These are phyloP conservation scores for Gymnogyps californianus DNA, from an alignment of 2,113 vertebrate genomes.

Conservation along the genomic window DNA sequence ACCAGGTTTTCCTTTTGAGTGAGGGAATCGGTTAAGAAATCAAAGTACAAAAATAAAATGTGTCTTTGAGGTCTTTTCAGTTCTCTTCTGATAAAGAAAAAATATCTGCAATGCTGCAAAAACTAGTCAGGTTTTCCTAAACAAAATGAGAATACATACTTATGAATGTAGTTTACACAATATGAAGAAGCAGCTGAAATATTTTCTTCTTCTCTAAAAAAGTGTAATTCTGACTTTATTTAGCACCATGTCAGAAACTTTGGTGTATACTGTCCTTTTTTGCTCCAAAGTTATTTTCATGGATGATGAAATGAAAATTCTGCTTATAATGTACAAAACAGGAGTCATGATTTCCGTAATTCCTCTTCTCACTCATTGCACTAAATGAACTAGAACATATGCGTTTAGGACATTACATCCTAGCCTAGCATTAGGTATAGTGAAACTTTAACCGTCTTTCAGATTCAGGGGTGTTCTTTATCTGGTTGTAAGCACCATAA, in stretches of 20 bases:
- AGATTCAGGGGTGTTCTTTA: neutral
- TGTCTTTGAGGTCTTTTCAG: neutral
- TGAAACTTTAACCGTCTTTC: neutral
- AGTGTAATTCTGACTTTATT: neutral
- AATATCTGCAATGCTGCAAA: neutral
- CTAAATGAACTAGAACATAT: neutral
- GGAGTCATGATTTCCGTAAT: neutral
- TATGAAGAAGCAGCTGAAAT: neutral
- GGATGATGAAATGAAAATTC: neutral
- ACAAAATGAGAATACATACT: neutral
- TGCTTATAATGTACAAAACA: neutral
- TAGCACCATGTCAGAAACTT: neutral
- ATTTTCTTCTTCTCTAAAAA: neutral
- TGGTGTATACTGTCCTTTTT: neutral
- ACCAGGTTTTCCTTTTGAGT: neutral
- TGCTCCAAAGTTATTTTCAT: neutral
- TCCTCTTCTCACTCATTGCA: neutral
- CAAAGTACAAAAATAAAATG: neutral
- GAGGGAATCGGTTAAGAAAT: neutral
- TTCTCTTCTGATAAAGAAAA: neutral
- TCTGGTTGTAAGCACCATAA: neutral
- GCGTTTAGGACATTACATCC: neutral
- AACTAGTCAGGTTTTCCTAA: neutral
- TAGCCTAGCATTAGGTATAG: neutral
- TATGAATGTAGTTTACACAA: neutral